Evolutionary conservation across 2,888 invertebrate genomes (phyloP).

Genomic region (Molorchus minor): DNA sequence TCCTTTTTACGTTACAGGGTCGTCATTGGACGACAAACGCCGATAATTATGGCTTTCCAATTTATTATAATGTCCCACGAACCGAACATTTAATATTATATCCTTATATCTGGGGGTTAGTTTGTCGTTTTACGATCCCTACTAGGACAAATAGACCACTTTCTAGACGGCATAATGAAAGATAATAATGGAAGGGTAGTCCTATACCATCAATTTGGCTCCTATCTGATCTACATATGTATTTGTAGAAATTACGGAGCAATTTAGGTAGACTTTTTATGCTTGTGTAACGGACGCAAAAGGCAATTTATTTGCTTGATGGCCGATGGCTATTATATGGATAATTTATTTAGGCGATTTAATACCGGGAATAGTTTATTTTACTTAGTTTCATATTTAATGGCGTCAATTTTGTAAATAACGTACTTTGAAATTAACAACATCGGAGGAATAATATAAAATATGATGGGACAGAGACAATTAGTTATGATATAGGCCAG

Average conservation of each 20-base stretch:
- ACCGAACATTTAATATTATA: slow-evolving; percentile 19
- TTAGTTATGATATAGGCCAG: too few species aligned
- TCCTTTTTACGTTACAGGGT: slow-evolving; percentile 33
- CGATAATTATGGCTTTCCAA: slow-evolving; percentile 48
- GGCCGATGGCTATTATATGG: slow-evolving; percentile 8
- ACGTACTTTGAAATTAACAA: neutral
- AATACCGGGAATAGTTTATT: slow-evolving; percentile 11
- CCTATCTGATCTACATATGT: slow-evolving; percentile 51
- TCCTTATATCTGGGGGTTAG: slow-evolving; percentile 8
- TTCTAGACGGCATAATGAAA: slow-evolving; percentile 34
- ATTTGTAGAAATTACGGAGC: slow-evolving; percentile 48
- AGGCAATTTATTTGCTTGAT: slow-evolving; percentile 36
- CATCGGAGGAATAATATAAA: slow-evolving; percentile 1
- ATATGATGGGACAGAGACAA: too few species aligned
- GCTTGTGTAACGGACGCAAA: slow-evolving; percentile 32
- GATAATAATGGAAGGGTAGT: slow-evolving; percentile 45
- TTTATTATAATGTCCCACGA: slow-evolving; percentile 45
- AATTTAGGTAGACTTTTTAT: slow-evolving; percentile 43
- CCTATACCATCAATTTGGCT: slow-evolving; percentile 47
- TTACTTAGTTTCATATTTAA: slow-evolving; percentile 4
- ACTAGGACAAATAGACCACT: slow-evolving; percentile 22
- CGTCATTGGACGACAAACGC: slow-evolving; percentile 48
- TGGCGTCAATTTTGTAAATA: slow-evolving; percentile 20
- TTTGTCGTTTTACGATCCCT: slow-evolving; percentile 30
- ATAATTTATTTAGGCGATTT: slow-evolving; percentile 18